These are phyloP conservation scores for Xestia ashworthii DNA, from an alignment of 2,888 invertebrate genomes.

Conservation along the genomic window DNA sequence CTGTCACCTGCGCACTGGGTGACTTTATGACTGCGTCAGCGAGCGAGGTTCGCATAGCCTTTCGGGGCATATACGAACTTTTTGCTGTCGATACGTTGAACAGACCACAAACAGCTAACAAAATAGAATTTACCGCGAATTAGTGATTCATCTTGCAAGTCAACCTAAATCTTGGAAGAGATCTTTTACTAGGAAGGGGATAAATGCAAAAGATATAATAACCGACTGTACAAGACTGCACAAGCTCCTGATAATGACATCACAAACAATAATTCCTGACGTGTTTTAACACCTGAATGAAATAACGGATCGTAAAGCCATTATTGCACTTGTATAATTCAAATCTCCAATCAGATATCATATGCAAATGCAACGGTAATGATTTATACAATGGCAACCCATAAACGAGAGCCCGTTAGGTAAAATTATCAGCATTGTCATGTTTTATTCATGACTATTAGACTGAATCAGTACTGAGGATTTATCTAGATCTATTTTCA, in stretches of 20 bases:
- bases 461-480: slow-evolving; percentile 43
- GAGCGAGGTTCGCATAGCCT: background rate
- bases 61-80: background rate
- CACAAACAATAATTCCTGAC: slow-evolving; percentile 31
- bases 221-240: background rate
- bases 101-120: background rate
- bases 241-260: slow-evolving; percentile 19
- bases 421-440: slow-evolving; percentile 59
- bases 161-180: background rate
- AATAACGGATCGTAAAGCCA: slow-evolving; percentile 48
- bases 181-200: background rate
- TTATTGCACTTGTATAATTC: slow-evolving; percentile 45
- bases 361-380: slow-evolving; percentile 66
- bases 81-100: background rate
- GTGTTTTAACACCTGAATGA: slow-evolving; percentile 51
- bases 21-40: background rate
- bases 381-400: slow-evolving; percentile 69
- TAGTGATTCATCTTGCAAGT: background rate
- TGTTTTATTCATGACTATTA: slow-evolving; percentile 63
- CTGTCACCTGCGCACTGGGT: background rate
- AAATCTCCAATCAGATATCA: slow-evolving; percentile 66
- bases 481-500: slow-evolving; percentile 62
- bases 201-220: background rate
- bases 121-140: background rate
- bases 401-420: slow-evolving; percentile 66